These are phyloP conservation scores for Danio choprae DNA, from an alignment of 2,797 vertebrate species.

Conservation along the genomic window DNA sequence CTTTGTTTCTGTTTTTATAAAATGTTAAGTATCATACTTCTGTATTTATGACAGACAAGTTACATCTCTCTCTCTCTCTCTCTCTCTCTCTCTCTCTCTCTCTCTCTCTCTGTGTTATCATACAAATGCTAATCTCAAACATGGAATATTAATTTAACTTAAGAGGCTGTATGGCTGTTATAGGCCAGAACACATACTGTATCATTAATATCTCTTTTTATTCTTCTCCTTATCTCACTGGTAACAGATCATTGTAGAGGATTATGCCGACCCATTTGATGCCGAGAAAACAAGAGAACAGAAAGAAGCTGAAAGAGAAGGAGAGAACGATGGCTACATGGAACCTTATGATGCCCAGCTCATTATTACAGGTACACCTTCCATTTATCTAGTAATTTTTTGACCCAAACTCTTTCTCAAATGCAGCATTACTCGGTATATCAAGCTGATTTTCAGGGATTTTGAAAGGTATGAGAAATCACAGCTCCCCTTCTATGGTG, in stretches of 20 bases:
- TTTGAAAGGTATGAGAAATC: conserved; percentile 58
- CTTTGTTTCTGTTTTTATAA: background rate
- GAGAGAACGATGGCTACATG: conserved; percentile 96
- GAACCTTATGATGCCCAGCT: conserved; percentile 96
- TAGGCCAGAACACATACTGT: no score
- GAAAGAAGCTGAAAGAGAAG: conserved; percentile 88
- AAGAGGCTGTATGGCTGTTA: no score
- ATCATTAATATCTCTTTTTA: no score
- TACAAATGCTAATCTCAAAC: no score
- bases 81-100: no score
- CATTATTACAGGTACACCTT: conserved; percentile 90
- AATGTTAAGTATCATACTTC: background rate
- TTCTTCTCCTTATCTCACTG: conserved; percentile 29
- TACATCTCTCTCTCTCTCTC: no score
- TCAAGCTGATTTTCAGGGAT: conserved; percentile 49
- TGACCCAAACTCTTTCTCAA: background rate
- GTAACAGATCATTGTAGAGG: conserved; percentile 90
- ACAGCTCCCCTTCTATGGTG: conserved; percentile 61
- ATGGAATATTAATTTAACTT: no score
- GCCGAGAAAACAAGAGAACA: conserved; percentile 91
- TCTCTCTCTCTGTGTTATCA: no score
- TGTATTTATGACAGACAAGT: no score
- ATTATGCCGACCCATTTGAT: conserved; percentile 95
- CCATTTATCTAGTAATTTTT: background rate
- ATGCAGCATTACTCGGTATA: background rate